Evolutionary conservation across 2,113 vertebrate species (phyloP).

Genomic region (Otis tarda): DNA sequence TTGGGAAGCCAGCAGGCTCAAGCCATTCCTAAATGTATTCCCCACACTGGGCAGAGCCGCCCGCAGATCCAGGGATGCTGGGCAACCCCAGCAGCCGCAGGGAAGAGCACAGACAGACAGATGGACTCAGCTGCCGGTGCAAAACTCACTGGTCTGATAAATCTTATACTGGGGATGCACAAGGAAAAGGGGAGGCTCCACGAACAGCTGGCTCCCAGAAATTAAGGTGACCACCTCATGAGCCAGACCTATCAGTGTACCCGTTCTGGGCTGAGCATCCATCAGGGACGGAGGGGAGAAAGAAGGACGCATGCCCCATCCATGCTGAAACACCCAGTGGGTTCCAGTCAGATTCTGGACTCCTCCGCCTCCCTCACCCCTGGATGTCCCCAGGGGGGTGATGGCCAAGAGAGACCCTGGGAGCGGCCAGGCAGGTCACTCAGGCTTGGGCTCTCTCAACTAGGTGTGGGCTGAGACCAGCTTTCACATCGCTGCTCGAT

Average conservation of each 20-base stretch:
- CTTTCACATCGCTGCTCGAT: not conserved
- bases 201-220: not conserved
- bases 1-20: not conserved
- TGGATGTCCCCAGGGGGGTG: not conserved
- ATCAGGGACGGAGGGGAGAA: not conserved
- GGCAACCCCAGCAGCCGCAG: not conserved
- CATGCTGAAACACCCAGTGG: not conserved
- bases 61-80: not conserved
- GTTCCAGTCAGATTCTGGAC: not conserved
- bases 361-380: not conserved
- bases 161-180: not conserved
- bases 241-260: not conserved
- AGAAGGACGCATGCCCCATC: not conserved
- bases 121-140: not conserved
- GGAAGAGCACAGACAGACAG: not conserved
- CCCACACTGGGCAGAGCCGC: not conserved
- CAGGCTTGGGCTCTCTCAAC: not conserved
- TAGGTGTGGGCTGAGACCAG: not conserved
- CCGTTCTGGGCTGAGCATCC: not conserved
- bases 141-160: not conserved
- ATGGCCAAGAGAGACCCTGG: not conserved
- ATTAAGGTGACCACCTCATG: fast-evolving
- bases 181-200: not conserved
- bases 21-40: not conserved
- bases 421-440: not conserved